phyloP scores from a whole-genome alignment of 2,113 vertebrate genomes.

The Lonchura striata region DNA sequence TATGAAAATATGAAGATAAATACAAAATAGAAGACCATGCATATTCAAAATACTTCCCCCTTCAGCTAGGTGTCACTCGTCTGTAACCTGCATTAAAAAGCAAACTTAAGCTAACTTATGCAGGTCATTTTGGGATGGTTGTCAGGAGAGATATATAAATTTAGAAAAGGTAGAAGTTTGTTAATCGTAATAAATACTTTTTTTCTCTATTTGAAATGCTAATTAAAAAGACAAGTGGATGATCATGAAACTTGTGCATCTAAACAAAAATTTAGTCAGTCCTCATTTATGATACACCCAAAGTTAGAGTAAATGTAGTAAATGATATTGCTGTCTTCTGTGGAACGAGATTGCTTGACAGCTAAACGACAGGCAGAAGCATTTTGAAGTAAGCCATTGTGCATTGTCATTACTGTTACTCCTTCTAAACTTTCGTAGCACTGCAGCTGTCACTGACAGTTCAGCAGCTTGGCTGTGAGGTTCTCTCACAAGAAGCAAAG shows the following conservation, averaged over 20 bases:
- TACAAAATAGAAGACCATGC: background rate
- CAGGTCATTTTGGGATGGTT: background rate
- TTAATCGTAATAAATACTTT: background rate
- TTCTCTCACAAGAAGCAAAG: background rate
- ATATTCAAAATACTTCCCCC: background rate
- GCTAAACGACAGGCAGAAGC: background rate
- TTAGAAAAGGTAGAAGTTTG: background rate
- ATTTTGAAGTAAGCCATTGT: background rate
- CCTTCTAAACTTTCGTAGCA: background rate
- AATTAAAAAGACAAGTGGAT: background rate
- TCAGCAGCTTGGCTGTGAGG: background rate
- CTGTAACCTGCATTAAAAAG: background rate
- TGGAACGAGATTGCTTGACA: background rate
- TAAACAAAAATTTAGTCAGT: background rate
- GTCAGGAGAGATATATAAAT: background rate
- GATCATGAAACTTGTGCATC: background rate
- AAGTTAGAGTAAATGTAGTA: background rate
- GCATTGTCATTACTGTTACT: background rate
- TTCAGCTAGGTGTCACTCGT: constrained; percentile 32
- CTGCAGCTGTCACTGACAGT: background rate
- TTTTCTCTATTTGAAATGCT: background rate
- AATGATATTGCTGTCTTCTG: background rate
- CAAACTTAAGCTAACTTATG: background rate
- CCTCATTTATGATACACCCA: background rate
- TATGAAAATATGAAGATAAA: background rate